Evolutionary conservation across 1,140 invertebrate genomes (phyloP).

Genomic region (Platyscapa corneri): DNA sequence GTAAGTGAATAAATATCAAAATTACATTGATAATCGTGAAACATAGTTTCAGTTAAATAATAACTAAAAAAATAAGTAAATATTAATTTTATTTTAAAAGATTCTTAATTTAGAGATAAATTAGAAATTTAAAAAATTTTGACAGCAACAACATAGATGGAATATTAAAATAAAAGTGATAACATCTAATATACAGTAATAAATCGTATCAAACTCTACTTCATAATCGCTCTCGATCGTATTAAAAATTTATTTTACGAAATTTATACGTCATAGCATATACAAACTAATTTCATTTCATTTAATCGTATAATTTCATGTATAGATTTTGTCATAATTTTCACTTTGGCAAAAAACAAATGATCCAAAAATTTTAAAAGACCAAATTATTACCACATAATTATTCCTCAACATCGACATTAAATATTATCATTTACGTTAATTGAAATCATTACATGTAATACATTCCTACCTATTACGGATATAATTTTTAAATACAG

Average conservation of each 20-base stretch:
- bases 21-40: too few relatives aligned
- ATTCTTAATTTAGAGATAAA: not conserved
- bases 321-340: not conserved
- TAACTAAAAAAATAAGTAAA: not conserved
- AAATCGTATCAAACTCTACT: not conserved
- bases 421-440: too few relatives aligned
- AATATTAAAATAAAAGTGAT: too few relatives aligned
- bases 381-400: too few relatives aligned
- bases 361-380: too few relatives aligned
- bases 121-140: not conserved
- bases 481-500: too few relatives aligned
- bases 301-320: not conserved
- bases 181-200: not conserved
- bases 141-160: not conserved
- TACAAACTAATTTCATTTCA: not conserved
- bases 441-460: too few relatives aligned
- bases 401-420: too few relatives aligned
- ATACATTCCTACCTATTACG: too few relatives aligned
- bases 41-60: too few relatives aligned
- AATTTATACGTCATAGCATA: not conserved
- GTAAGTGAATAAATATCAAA: too few relatives aligned
- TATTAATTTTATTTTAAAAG: not conserved
- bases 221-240: not conserved
- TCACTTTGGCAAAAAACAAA: too few relatives aligned
- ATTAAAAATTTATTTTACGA: not conserved